Conservation (phyloP, 1,140 invertebrate genomes). For the Andricus grossulariae region DNA sequence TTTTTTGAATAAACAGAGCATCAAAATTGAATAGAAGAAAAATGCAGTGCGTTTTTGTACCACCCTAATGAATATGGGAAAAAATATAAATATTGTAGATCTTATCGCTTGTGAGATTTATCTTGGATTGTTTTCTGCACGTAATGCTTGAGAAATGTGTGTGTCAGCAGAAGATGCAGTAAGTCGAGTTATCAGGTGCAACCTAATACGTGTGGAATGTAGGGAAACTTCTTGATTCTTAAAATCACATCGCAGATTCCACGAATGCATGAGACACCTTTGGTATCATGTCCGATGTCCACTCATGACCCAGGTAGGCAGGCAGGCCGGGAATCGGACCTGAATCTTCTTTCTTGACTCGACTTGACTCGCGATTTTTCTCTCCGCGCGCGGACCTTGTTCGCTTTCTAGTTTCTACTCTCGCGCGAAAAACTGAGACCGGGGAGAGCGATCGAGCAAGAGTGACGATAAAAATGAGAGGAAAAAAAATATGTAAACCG, state of each 20-base stretch:
- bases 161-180: too few species aligned
- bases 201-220: background rate
- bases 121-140: too few species aligned
- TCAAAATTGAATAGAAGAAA: too few species aligned
- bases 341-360: background rate
- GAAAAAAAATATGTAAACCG: conserved; percentile 48
- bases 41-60: too few species aligned
- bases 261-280: too few species aligned
- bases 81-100: too few species aligned
- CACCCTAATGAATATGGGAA: too few species aligned
- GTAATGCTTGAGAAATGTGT: too few species aligned
- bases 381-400: background rate
- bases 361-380: background rate
- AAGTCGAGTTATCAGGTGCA: background rate
- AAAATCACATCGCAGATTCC: too few species aligned
- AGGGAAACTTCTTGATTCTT: too few species aligned
- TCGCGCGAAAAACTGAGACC: conserved; percentile 10
- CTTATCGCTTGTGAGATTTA: too few species aligned
- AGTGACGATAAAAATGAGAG: conserved; percentile 36
- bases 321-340: background rate
- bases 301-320: background rate
- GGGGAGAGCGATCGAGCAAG: conserved; percentile 29
- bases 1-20: too few species aligned
- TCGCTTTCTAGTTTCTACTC: conserved; percentile 21
- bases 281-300: background rate